Conservation (phyloP, 2,113 vertebrate genomes). For the Myrmophylax atrothorax region DNA sequence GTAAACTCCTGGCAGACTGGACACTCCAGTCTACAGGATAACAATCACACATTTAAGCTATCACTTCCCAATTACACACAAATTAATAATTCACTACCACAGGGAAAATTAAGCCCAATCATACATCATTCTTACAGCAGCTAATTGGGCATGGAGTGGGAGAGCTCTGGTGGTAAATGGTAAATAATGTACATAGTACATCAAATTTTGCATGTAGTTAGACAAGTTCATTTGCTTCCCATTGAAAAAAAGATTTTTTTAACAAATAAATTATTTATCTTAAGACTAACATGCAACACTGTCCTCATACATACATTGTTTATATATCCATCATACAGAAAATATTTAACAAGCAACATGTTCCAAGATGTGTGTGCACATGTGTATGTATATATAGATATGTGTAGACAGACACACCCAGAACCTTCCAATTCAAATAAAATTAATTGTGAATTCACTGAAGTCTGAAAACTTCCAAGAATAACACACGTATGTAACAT, state of each 20-base stretch:
- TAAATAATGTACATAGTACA: slow-evolving; percentile 82
- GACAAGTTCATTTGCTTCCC: slow-evolving; percentile 62
- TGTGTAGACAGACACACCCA: slow-evolving; percentile 16
- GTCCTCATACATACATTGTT: slow-evolving; percentile 60
- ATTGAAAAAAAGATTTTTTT: not conserved
- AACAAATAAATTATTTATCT: not conserved
- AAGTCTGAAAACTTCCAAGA: not conserved
- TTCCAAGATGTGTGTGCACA: not conserved
- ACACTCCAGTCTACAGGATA: not conserved
- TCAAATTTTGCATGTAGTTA: slow-evolving; percentile 75
- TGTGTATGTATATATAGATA: not conserved
- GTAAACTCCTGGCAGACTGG: not conserved
- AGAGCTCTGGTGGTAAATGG: slow-evolving; percentile 36
- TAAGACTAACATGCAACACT: slow-evolving; percentile 2
- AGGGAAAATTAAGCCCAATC: not conserved
- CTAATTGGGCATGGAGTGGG: not conserved
- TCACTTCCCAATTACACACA: slow-evolving; percentile 74
- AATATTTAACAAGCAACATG: slow-evolving; percentile 68
- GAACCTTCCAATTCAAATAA: slow-evolving; percentile 66
- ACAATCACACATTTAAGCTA: not conserved
- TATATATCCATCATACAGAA: slow-evolving; percentile 52
- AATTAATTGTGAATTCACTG: not conserved
- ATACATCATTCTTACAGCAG: not conserved
- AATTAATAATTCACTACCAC: slow-evolving; percentile 16
- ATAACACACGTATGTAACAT: not conserved